These are phyloP conservation scores for Sinella curviseta DNA, from an alignment of 1,140 invertebrate genomes.

Conservation along the genomic window DNA sequence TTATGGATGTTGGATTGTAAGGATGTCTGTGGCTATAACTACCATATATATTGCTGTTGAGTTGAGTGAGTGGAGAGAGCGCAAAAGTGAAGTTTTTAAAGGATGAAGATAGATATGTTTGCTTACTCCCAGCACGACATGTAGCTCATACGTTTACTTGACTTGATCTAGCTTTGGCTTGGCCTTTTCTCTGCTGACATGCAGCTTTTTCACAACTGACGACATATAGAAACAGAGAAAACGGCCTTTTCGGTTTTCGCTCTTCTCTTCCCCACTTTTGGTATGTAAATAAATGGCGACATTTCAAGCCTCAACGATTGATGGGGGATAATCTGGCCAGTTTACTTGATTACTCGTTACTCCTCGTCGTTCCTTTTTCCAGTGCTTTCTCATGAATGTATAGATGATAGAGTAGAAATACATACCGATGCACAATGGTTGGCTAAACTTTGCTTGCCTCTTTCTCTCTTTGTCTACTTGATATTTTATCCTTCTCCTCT, in stretches of 20 bases:
- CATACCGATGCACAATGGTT: too few species aligned
- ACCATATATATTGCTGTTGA: too few species aligned
- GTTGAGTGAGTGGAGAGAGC: too few species aligned
- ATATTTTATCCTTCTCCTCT: neutral
- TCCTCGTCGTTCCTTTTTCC: neutral
- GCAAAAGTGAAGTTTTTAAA: neutral
- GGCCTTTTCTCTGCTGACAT: constrained; percentile 12
- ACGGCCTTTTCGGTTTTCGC: neutral
- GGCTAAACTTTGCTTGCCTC: too few species aligned
- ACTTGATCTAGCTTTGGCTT: constrained; percentile 18
- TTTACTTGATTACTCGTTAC: neutral
- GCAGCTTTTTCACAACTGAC: constrained; percentile 6
- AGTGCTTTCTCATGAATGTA: too few species aligned
- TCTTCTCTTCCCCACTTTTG: neutral
- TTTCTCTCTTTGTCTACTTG: too few species aligned
- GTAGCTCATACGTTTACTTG: constrained; percentile 11
- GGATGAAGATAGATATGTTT: constrained; percentile 19
- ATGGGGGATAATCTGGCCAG: constrained; percentile 6
- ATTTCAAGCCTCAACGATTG: constrained; percentile 19
- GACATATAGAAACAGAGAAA: neutral
- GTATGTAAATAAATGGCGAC: constrained; percentile 22
- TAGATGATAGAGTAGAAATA: too few species aligned
- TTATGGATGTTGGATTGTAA: too few species aligned
- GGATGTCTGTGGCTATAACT: too few species aligned
- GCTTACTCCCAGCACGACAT: constrained; percentile 19